Base-by-base conservation (phyloP, 2,113 vertebrate genomes). In the Jacana jacana region DNA sequence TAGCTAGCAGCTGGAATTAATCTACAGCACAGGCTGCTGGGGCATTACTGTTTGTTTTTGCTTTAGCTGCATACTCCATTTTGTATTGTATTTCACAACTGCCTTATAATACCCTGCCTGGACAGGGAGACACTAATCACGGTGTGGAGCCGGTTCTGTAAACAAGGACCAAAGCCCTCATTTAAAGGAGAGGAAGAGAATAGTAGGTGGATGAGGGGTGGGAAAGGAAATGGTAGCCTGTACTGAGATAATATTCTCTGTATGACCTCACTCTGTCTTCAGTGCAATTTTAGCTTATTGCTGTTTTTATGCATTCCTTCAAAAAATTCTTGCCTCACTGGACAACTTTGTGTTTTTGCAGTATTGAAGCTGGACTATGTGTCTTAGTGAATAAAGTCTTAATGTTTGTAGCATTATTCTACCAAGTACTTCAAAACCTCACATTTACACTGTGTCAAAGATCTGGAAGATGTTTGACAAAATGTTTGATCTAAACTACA, bases 91-190 rank as follows among this genome's bases (percentile, higher is more conserved):
- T 93, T 96, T 92, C 92, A 86, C 82, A 96, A 94, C 63, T 60
- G 95, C 88, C 76, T 91, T 91, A 69, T 88, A 95, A 83, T 78
- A 82, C 18, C 9, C 55, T 55, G 91, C 65, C 88, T 83, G 88
- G 79, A 40, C 93, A 93, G 49, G 88, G 68, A 55, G 39, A 61
- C 86, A 88, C 93, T 72, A 78, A 86, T 96, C 91, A 92, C 0
- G 25, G 51, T 44, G 89, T 48, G 0, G 0, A 86, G 78, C 40
- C 42, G 51, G 79, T 64, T 81, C 33, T 91, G 91, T 78, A 96
- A 96, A 97, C 85, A 93, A 95, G 88, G 64, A 68, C 72, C 27
- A 64, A 88, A 95, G 72, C 86, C 86, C 86, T 88, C n/a, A 83
- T 54, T 88, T 83, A 81, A 90, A 93, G 51, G 48, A 77, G 42